phyloP scores from a whole-genome alignment of 2,113 vertebrate genomes.

The Campylomormyrus numenius region DNA sequence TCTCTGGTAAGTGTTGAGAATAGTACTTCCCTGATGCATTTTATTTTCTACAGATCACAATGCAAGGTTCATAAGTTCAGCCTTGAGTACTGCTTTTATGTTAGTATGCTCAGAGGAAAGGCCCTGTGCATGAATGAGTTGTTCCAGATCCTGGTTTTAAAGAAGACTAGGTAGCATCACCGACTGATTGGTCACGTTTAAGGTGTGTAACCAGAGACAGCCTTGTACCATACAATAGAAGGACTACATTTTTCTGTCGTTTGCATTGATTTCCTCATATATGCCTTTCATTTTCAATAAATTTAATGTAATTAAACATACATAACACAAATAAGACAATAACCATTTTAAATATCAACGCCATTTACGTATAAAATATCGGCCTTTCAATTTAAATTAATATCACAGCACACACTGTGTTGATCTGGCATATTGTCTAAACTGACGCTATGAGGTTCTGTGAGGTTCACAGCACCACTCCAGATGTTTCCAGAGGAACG shows the following conservation, averaged over 20 bases:
- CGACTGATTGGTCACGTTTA: background rate
- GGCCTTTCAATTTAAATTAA: background rate
- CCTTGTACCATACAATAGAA: background rate
- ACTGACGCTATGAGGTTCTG: background rate
- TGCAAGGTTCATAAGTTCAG: background rate
- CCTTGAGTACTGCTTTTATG: background rate
- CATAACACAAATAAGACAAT: background rate
- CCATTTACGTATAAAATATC: background rate
- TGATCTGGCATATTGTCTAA: background rate
- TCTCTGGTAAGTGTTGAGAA: slow-evolving; percentile 75
- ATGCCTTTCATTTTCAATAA: background rate
- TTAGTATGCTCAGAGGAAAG: background rate
- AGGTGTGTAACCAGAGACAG: background rate
- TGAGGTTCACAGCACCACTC: background rate
- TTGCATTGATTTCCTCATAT: background rate
- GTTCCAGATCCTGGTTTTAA: background rate
- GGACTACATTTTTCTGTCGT: background rate
- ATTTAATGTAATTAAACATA: background rate
- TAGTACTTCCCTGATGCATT: background rate
- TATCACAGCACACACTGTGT: background rate
- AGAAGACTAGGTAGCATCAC: background rate
- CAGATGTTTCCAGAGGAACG: background rate
- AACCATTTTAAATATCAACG: background rate
- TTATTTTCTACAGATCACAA: background rate
- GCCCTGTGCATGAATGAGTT: background rate